Conservation (phyloP, 2,888 invertebrate genomes). For the Lamellibrachia columna region DNA sequence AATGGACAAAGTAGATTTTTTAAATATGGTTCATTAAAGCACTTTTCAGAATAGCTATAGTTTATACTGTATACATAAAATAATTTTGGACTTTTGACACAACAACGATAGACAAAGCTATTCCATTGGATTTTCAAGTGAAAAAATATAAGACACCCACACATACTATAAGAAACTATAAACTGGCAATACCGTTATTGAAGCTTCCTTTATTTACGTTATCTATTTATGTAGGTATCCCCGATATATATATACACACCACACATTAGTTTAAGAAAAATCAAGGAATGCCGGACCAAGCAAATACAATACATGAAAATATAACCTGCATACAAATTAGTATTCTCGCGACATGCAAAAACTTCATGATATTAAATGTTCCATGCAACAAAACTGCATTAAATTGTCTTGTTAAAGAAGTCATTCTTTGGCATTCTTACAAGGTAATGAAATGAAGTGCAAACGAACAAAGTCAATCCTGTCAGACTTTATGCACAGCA, state of each 20-base stretch:
- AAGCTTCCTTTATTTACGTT: not conserved
- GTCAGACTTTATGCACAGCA: not conserved
- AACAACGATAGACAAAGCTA: too few species aligned
- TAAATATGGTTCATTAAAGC: too few species aligned
- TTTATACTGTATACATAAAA: too few species aligned
- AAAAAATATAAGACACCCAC: not conserved
- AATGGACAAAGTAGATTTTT: too few species aligned
- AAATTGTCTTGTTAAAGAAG: not conserved
- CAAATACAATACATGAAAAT: not conserved
- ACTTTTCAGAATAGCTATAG: too few species aligned
- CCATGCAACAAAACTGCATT: conserved; percentile 12
- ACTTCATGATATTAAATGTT: not conserved
- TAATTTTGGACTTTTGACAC: too few species aligned
- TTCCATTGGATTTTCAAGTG: not conserved
- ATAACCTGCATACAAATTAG: not conserved
- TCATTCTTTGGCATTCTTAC: not conserved
- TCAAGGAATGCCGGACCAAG: not conserved
- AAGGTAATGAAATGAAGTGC: not conserved
- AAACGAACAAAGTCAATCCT: not conserved
- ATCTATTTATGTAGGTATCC: not conserved
- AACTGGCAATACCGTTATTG: not conserved
- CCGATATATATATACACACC: not conserved
- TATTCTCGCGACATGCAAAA: not conserved
- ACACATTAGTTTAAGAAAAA: not conserved
- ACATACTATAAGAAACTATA: not conserved